Conservation (phyloP, 2,113 vertebrate species). For the Pseudonaja textilis region DNA sequence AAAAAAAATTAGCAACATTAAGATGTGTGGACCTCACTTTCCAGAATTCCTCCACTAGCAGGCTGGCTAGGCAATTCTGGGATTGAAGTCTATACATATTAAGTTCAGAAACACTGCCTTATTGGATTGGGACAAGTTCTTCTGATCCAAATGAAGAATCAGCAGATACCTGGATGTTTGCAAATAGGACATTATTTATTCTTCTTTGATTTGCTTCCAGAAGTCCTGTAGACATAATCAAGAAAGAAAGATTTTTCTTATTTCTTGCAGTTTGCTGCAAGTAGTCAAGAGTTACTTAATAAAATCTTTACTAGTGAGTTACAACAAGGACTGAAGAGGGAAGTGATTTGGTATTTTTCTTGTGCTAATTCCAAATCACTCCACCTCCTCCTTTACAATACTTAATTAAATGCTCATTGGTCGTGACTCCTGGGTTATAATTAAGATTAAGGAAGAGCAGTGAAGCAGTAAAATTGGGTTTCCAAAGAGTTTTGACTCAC, state of each 20-base stretch:
- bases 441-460: conserved; percentile 19
- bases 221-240: not conserved
- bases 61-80: not conserved
- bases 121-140: not conserved
- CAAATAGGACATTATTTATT: not conserved
- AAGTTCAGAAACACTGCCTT: not conserved
- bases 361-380: conserved; percentile 23
- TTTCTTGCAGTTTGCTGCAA: not conserved
- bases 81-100: not conserved
- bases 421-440: conserved; percentile 14
- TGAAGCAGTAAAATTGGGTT: not conserved
- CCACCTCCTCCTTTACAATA: conserved; percentile 10
- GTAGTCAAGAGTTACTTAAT: not conserved
- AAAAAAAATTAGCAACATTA: not conserved
- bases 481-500: conserved; percentile 40
- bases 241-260: not conserved
- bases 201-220: not conserved
- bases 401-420: conserved; percentile 12
- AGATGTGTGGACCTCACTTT: not conserved
- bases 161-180: not conserved
- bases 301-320: conserved; percentile 8
- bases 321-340: not conserved
- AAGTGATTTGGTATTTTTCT: conserved; percentile 8
- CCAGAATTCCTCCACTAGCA: not conserved
- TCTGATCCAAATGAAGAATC: not conserved